Evolutionary conservation across 1,140 invertebrate genomes (phyloP).

Genomic region (Calycopis cecrops): DNA sequence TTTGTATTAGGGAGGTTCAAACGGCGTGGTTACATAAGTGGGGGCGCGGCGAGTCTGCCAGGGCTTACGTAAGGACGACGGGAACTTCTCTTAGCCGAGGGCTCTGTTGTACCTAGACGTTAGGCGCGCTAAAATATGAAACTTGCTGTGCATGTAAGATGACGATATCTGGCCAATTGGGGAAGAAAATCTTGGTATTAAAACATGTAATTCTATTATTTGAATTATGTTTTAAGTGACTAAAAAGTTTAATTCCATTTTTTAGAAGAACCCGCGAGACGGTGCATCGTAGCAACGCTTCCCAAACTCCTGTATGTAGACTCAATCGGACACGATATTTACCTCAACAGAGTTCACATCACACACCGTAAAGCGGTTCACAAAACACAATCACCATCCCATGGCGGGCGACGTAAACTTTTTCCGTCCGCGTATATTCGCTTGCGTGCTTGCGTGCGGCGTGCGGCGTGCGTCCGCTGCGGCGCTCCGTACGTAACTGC

Average conservation of each 20-base stretch:
- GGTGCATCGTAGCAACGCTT: too few relatives aligned
- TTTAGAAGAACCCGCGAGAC: too few relatives aligned
- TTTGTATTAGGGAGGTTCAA: slow-evolving; percentile 26
- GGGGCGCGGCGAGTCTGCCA: slow-evolving; percentile 42
- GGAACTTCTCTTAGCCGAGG: slow-evolving; percentile 34
- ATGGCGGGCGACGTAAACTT: slow-evolving; percentile 13
- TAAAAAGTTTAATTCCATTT: too few relatives aligned
- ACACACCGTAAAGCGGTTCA: slow-evolving; percentile 31
- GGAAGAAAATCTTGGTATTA: too few relatives aligned
- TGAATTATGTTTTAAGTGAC: too few relatives aligned
- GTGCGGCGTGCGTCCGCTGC: slow-evolving; percentile 37
- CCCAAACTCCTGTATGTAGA: too few relatives aligned
- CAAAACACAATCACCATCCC: slow-evolving; percentile 30
- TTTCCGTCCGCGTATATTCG: slow-evolving; percentile 7
- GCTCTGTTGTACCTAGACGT: slow-evolving; percentile 5
- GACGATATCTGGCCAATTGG: too few relatives aligned
- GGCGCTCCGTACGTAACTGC: slow-evolving; percentile 51
- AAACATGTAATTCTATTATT: too few relatives aligned
- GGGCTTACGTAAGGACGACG: slow-evolving; percentile 65
- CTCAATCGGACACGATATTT: slow-evolving; percentile 49
- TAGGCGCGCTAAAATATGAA: not conserved
- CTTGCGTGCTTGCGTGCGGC: not conserved
- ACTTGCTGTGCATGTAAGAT: too few relatives aligned
- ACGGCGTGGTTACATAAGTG: slow-evolving; percentile 63
- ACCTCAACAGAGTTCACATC: slow-evolving; percentile 45